Percentiles rank a stretch among this genome's conserved stretches.
Evolutionary conservation across 2,888 invertebrate species (phyloP).

Genomic region (Odontothrips loti): DNA sequence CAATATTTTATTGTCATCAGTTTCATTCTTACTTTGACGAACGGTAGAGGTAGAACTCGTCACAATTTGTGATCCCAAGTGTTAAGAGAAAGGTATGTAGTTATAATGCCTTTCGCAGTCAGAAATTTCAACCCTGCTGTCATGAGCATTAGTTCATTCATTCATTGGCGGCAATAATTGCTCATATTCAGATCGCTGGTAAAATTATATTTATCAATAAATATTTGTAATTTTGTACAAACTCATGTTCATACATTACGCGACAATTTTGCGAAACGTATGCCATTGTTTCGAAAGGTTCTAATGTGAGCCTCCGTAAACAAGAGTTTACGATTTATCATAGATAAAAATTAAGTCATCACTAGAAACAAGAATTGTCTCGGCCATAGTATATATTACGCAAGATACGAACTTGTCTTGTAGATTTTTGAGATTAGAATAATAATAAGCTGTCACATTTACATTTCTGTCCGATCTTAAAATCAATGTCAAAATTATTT

Average conservation of each 20-base stretch:
- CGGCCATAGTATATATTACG: no score
- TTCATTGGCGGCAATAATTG: neutral
- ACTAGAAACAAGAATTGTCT: no score
- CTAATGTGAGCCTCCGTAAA: no score
- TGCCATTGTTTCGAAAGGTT: no score
- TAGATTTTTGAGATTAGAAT: no score
- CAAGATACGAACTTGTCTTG: no score
- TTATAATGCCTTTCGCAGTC: neutral
- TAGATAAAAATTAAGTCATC: neutral
- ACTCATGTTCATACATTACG: neutral
- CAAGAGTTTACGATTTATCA: no score
- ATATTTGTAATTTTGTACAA: constrained; percentile 5
- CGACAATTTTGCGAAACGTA: neutral
- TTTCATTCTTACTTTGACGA: neutral
- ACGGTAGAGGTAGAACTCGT: constrained; percentile 1
- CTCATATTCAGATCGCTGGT: neutral
- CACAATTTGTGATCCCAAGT: constrained; percentile 14
- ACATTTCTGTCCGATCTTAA: neutral
- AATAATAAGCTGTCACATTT: no score
- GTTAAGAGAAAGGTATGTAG: neutral
- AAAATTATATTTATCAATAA: neutral
- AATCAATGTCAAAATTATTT: constrained; percentile 25
- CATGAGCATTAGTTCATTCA: neutral
- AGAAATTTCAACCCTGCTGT: neutral
- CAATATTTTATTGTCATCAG: neutral